phyloP scores from a whole-genome alignment of 2,113 vertebrate species.

The Nothoprocta pentlandii region DNA sequence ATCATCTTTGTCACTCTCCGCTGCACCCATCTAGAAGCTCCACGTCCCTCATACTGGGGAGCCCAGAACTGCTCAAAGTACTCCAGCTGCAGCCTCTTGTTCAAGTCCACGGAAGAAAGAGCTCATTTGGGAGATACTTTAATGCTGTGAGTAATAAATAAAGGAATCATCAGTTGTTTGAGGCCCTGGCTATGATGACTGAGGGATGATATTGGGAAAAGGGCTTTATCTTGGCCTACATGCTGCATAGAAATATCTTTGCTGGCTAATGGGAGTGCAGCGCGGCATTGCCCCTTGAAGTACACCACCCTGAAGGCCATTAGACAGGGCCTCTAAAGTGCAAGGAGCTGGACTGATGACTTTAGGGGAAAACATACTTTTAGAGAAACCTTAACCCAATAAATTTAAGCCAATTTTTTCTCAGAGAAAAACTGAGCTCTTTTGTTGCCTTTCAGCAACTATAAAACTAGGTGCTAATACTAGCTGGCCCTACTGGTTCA shows the following conservation, averaged over 20 bases:
- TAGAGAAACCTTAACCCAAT: not conserved
- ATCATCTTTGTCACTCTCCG: too few relatives aligned
- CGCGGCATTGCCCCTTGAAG: not conserved
- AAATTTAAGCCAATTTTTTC: not conserved
- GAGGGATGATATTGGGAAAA: not conserved
- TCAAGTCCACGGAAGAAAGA: not conserved
- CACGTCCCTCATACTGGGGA: too few relatives aligned
- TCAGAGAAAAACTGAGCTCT: not conserved
- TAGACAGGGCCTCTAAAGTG: not conserved
- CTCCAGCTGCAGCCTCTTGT: not conserved
- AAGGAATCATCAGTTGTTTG: not conserved
- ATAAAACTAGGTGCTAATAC: not conserved
- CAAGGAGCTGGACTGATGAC: not conserved
- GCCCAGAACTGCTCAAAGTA: too few relatives aligned
- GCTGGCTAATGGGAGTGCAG: not conserved
- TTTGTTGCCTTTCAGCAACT: not conserved
- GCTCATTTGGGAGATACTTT: slow-evolving; percentile 16
- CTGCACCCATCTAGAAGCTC: too few relatives aligned
- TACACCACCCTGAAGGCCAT: not conserved
- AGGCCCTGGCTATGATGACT: not conserved
- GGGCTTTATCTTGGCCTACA: not conserved
- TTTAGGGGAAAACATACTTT: not conserved
- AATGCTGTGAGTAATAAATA: not conserved
- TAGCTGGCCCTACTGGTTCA: not conserved
- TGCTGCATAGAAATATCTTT: not conserved